phyloP scores from a whole-genome alignment of 2,888 invertebrate species.

The Orchesellides sinensis region DNA sequence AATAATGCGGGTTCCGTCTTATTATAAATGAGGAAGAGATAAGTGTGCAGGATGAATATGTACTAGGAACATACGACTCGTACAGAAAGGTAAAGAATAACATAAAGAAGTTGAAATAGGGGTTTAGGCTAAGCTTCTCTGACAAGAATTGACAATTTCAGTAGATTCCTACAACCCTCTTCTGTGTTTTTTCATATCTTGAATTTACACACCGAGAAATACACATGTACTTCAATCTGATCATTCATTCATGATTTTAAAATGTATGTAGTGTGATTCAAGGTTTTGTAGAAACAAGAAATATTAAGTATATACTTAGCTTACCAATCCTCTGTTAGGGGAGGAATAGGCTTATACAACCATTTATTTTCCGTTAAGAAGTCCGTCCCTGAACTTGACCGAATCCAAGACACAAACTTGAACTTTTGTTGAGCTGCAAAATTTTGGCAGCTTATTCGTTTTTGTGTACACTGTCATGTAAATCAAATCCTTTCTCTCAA shows the following conservation, averaged over 20 bases:
- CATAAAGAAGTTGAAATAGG: conserved; percentile 33
- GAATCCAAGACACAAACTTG: not conserved
- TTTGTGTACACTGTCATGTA: not conserved
- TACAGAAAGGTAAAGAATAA: conserved; percentile 8
- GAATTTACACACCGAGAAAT: not conserved
- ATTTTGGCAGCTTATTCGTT: too few relatives aligned
- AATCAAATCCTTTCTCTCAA: not conserved
- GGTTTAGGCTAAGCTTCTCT: conserved; percentile 35
- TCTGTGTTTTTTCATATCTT: conserved; percentile 13
- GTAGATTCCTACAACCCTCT: conserved; percentile 4
- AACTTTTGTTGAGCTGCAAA: not conserved
- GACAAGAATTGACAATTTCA: conserved; percentile 56
- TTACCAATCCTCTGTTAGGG: not conserved
- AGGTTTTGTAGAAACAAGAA: not conserved
- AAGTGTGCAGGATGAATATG: conserved; percentile 19
- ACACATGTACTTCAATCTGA: not conserved
- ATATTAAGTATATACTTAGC: too few relatives aligned
- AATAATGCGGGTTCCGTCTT: conserved; percentile 53
- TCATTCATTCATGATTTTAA: not conserved
- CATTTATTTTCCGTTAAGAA: not conserved
- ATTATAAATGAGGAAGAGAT: conserved; percentile 52
- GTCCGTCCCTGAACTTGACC: conserved; percentile 6
- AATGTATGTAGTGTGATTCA: not conserved
- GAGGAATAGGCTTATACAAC: not conserved
- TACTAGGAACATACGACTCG: not conserved